Evolutionary conservation across 2,888 invertebrate species (phyloP), one percentile per base, ranked within the genome.

Genomic region (Ormyrus rosae): DNA sequence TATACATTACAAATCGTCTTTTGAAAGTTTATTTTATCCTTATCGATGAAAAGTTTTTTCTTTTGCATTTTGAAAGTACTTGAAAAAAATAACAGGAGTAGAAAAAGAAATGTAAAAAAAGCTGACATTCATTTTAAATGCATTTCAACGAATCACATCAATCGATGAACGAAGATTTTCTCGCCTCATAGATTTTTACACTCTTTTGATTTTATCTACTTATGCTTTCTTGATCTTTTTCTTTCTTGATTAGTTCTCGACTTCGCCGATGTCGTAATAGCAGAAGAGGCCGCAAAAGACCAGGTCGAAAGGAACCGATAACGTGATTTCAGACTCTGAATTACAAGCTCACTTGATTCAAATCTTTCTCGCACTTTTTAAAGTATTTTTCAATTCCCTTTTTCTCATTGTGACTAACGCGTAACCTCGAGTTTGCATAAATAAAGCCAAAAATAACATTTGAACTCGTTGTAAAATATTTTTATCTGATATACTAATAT

Each of bases 141-240:
- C 67, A 68, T 67, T 71, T 55, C 48, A 71, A 65, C 64, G 65
- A 75, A 80, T 76, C 13, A 46, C 63, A 7, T 68, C 61, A 45
- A 78, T 72, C 82, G 60, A 73, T 65, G 55, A 68, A 78, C 60
- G 60, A 63, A 75, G 71, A 75, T 75, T 75, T 78, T 60, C 69
- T 72, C 76, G 58, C 71, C 56, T 60, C 19, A 34, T 34, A 34
- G 34, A 34, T 34, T 34, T 34, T 34, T 11, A 51, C 63, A 48
- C 45, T 53, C 45, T 48, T 10, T 55, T n/a, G 51, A 64, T 55
- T 72, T 72, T 13, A 63, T 63, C 63, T 63, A 10, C 61, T 72
- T 72, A 63, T 45, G 13, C 51, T 19, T 19, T 34, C 34, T 34
- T 34, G 34, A 7, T 11, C n/a, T 61, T 51, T 46, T 34, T 63